Evolutionary conservation across 2,113 vertebrate genomes (phyloP).

Genomic region (Penelope pileata): DNA sequence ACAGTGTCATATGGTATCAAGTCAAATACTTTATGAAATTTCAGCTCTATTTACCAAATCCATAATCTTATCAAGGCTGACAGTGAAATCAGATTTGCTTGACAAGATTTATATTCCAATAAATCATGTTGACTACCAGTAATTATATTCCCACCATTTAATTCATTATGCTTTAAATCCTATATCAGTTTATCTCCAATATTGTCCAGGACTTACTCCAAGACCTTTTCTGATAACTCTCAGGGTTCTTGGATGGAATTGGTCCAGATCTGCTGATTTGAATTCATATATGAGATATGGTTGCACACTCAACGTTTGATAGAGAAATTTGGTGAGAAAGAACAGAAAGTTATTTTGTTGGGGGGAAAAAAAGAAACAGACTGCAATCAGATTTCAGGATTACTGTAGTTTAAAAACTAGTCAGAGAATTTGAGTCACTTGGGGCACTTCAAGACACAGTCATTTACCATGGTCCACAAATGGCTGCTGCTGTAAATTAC

Average conservation of each 20-base stretch:
- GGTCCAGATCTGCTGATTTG: not conserved
- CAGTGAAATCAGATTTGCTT: not conserved
- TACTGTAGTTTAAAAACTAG: not conserved
- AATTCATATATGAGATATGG: not conserved
- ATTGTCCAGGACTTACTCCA: not conserved
- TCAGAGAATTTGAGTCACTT: not conserved
- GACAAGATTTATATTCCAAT: not conserved
- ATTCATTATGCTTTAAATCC: not conserved
- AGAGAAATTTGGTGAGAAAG: not conserved
- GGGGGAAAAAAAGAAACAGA: not conserved
- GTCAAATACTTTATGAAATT: not conserved
- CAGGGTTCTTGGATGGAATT: not conserved
- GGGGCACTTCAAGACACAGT: not conserved
- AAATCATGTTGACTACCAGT: not conserved
- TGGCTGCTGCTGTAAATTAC: not conserved
- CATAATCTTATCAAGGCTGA: not conserved
- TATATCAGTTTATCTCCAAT: not conserved
- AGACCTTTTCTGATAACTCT: not conserved
- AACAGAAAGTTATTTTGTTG: not conserved
- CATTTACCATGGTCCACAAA: not conserved
- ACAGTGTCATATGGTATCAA: not conserved
- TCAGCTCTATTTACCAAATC: constrained; percentile 1
- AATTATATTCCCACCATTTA: not conserved
- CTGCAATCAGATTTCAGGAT: not conserved
- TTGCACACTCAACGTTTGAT: not conserved